Evolutionary conservation across 2,113 vertebrate genomes (phyloP).

Genomic region (Saguinus midas): DNA sequence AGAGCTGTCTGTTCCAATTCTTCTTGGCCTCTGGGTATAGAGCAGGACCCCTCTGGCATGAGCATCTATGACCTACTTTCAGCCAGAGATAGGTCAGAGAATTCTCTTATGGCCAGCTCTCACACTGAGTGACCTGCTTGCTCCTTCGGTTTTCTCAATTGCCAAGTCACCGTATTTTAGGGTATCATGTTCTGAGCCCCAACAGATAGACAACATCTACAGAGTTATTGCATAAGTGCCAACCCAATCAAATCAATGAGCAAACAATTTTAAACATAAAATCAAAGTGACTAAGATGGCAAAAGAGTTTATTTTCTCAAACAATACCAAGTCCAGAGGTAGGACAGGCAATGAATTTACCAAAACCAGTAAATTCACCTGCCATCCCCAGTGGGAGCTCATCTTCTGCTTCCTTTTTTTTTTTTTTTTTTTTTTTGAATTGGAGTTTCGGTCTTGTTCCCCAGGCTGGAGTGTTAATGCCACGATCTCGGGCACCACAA

Average conservation of each 20-base stretch:
- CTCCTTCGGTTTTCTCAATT: background rate
- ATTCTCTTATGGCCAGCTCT: background rate
- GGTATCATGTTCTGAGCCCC: background rate
- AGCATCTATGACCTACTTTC: background rate
- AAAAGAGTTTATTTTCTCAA: slow-evolving; percentile 22
- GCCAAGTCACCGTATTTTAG: background rate
- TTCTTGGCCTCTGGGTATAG: background rate
- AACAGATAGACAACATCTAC: background rate
- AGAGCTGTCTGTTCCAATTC: background rate
- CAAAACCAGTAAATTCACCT: background rate
- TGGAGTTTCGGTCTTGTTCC: too few relatives aligned
- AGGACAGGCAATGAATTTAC: background rate
- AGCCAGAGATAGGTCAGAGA: background rate
- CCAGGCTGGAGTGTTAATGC: too few relatives aligned
- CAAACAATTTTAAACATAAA: background rate
- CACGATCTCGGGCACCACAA: too few relatives aligned
- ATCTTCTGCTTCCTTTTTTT: too few relatives aligned
- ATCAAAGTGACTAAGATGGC: background rate
- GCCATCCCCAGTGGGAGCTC: background rate
- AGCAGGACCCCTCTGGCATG: background rate
- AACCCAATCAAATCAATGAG: background rate
- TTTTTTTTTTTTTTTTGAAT: too few relatives aligned
- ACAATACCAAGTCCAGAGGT: background rate
- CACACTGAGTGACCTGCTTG: background rate
- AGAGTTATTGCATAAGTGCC: background rate